A percentile compares a stretch with the other conserved stretches of the same genome.
Conservation (phyloP, 2,113 vertebrate genomes). For the Peromyscus leucopus region DNA sequence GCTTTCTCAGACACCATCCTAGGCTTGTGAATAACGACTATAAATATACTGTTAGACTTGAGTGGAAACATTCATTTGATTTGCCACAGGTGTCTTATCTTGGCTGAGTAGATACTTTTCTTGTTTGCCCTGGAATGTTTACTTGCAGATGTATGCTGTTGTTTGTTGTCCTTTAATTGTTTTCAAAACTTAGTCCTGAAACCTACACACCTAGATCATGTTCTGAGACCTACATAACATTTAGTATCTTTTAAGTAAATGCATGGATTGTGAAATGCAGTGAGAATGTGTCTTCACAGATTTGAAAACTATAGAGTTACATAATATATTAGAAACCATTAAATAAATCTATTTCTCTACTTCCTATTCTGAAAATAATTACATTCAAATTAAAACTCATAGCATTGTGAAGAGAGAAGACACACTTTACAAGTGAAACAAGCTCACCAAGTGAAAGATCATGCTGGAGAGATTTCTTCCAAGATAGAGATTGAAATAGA, state of each 20-base stretch:
- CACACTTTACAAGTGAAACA: background rate
- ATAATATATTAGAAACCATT: background rate
- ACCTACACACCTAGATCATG: background rate
- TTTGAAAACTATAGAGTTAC: background rate
- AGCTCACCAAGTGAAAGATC: background rate
- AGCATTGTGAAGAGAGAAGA: background rate
- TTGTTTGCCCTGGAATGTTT: background rate
- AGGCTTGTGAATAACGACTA: background rate
- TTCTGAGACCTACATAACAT: accelerated
- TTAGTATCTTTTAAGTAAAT: background rate
- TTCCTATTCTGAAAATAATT: background rate
- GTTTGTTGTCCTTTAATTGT: background rate
- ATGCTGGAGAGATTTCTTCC: background rate
- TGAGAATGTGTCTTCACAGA: background rate
- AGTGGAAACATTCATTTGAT: background rate
- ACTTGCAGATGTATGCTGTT: background rate
- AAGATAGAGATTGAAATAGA: background rate
- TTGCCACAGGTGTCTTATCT: background rate
- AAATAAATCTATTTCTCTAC: background rate
- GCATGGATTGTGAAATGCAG: background rate
- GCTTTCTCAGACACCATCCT: background rate
- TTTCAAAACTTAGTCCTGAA: background rate
- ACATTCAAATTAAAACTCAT: background rate
- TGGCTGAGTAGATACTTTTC: background rate
- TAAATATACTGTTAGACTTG: background rate